phyloP scores from a whole-genome alignment of 2,888 invertebrate species.

The Lobophora halterata region DNA sequence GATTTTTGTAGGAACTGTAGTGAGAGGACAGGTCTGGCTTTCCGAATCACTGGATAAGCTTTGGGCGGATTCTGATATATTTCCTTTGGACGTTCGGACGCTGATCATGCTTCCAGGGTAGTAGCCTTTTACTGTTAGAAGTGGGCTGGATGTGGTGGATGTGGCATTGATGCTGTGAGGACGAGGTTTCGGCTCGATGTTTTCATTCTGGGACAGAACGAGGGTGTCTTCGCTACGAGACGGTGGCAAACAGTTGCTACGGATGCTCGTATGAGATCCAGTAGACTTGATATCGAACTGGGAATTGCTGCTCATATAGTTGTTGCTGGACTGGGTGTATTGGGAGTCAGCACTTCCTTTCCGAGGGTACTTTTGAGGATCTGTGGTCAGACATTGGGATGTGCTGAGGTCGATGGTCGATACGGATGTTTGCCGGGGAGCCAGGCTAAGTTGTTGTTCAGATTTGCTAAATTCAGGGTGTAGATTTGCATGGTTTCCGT shows the following conservation, averaged over 20 bases:
- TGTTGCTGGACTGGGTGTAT: slow-evolving; percentile 77
- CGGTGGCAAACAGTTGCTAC: slow-evolving; percentile 82
- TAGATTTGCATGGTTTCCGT: slow-evolving; percentile 72
- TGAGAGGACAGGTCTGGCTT: slow-evolving; percentile 77
- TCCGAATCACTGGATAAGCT: slow-evolving; percentile 85
- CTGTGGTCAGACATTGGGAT: slow-evolving; percentile 79
- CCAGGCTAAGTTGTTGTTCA: slow-evolving; percentile 85
- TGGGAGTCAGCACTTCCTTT: slow-evolving; percentile 82
- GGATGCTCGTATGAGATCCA: slow-evolving; percentile 65
- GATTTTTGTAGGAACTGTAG: slow-evolving; percentile 77
- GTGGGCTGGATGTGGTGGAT: slow-evolving; percentile 86
- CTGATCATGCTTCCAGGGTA: slow-evolving; percentile 84
- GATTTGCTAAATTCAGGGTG: slow-evolving; percentile 91
- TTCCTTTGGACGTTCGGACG: slow-evolving; percentile 81
- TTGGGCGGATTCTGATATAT: slow-evolving; percentile 83
- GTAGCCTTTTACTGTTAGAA: slow-evolving; percentile 82
- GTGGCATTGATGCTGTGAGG: slow-evolving; percentile 81
- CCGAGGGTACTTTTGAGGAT: slow-evolving; percentile 62
- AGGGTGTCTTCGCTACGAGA: slow-evolving; percentile 91
- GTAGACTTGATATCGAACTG: slow-evolving; percentile 69
- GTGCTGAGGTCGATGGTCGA: slow-evolving; percentile 76
- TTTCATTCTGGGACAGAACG: slow-evolving; percentile 68
- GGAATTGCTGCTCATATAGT: slow-evolving; percentile 66
- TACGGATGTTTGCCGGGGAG: slow-evolving; percentile 74
- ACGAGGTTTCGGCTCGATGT: slow-evolving; percentile 70